Evolutionary conservation across 2,113 vertebrate genomes (phyloP).

Genomic region (Xyrauchen texanus): DNA sequence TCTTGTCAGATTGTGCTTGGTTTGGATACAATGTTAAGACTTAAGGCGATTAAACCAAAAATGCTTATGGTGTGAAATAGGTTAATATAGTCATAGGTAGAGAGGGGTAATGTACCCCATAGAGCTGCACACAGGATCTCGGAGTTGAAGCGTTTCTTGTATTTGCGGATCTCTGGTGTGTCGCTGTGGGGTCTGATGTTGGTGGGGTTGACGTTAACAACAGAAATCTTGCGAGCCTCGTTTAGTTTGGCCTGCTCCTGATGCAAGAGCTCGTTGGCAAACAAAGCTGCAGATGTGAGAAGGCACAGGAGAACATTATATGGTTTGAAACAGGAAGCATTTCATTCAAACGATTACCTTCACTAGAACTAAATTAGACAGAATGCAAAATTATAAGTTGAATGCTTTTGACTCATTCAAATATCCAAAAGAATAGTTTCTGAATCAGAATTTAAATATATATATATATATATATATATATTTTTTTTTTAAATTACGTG

Average conservation of each 20-base stretch:
- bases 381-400: background rate
- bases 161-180: conserved; percentile 97
- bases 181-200: conserved; percentile 97
- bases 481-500: too few species aligned
- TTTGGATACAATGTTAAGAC: background rate
- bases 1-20: too few species aligned
- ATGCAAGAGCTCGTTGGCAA: conserved; percentile 90
- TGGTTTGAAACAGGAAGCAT: background rate
- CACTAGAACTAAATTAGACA: background rate
- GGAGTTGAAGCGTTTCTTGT: conserved; percentile 98
- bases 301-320: background rate
- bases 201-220: conserved; percentile 97
- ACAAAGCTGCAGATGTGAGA: conserved; percentile 74
- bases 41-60: background rate
- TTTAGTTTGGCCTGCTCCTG: conserved; percentile 96
- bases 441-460: too few species aligned
- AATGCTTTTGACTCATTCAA: background rate
- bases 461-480: too few species aligned
- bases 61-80: background rate
- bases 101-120: conserved; percentile 80
- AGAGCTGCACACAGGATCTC: conserved; percentile 96
- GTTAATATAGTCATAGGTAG: background rate
- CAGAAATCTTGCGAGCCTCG: conserved; percentile 95
- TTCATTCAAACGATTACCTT: too few species aligned
- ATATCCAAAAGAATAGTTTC: too few species aligned